Evolutionary conservation across 2,797 vertebrate species (phyloP), one percentile per base, ranked within the genome.

Genomic region (Oreochromis mossambicus): DNA sequence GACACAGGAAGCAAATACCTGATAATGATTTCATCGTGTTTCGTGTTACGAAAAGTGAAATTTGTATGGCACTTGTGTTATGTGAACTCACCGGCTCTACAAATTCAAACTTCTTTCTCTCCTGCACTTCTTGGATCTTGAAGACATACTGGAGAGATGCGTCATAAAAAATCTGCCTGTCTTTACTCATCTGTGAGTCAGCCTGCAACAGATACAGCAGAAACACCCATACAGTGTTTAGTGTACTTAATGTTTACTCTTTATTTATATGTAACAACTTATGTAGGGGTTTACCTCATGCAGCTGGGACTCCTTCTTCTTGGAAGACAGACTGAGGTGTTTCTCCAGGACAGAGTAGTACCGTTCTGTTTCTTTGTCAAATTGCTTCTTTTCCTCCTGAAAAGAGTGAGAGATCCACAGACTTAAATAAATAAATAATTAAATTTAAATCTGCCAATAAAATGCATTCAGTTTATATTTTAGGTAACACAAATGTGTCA

Each of bases 81-180:
- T 56, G n/a, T 19, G 11, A 88, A 92, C 97, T 98, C 96, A 99
- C 98, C 77, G 98, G 98, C 94, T 99, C 98, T 82, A 99, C 98
- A 96, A 99, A 99, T 90, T 99, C 98, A 96, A 99, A 99, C 90
- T 99, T 99, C 96, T 99, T 99, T 91, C 98, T 98, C 85, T 99
- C 98, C 92, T 99, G 98, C 36, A 99, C 98, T 94, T 99, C 98
- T 91, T 99, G 98, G 89, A 99, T 98, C 96, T 99, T 99, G 94
- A 99, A 99, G 91, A 99, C 98, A 75, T 99, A 99, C 93, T 99
- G 98, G 88, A 99, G 96, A 0, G 98, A 99, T 1, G 98, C 98
- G 84, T 99, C 98, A 68, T 97, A 99, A 91, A 99, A 99, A 81
- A 98, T 96, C 87, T 99, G 98, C 87, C 98, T 96, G 86, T 99